phyloP scores from a whole-genome alignment of 2,888 invertebrate species.

The Meta bourneti region DNA sequence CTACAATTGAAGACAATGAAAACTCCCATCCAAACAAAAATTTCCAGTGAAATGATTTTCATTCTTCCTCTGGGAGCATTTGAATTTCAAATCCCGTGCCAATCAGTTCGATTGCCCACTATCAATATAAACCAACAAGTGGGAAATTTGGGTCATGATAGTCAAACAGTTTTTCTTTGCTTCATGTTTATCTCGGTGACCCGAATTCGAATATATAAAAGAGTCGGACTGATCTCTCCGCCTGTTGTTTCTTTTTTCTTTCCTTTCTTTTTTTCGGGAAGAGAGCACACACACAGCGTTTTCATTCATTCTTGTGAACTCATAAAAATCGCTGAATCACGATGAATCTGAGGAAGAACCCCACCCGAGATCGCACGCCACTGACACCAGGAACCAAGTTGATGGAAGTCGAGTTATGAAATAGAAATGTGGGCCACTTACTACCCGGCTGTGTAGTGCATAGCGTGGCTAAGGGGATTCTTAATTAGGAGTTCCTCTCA shows the following conservation, averaged over 20 bases:
- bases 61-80: neutral
- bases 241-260: too few species aligned
- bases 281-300: conserved; percentile 1
- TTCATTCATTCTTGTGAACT: conserved; percentile 5
- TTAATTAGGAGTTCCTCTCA: too few species aligned
- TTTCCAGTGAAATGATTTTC: conserved; percentile 55
- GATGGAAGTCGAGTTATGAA: too few species aligned
- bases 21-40: conserved; percentile 19
- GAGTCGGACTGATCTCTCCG: conserved; percentile 8
- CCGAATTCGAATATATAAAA: conserved; percentile 48
- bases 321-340: conserved; percentile 56
- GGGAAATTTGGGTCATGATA: conserved; percentile 38
- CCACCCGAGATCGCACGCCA: conserved; percentile 42
- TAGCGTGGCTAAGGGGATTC: too few species aligned
- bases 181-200: conserved; percentile 45
- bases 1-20: conserved; percentile 38
- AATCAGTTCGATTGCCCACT: conserved; percentile 40
- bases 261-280: too few species aligned
- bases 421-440: too few species aligned
- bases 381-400: conserved; percentile 34
- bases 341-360: conserved; percentile 25
- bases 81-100: conserved; percentile 46
- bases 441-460: too few species aligned
- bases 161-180: conserved; percentile 22
- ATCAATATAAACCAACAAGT: conserved; percentile 36